Evolutionary conservation across 2,113 vertebrate species (phyloP), one percentile per base, ranked within the genome.

Genomic region (Neodon shergylaensis): DNA sequence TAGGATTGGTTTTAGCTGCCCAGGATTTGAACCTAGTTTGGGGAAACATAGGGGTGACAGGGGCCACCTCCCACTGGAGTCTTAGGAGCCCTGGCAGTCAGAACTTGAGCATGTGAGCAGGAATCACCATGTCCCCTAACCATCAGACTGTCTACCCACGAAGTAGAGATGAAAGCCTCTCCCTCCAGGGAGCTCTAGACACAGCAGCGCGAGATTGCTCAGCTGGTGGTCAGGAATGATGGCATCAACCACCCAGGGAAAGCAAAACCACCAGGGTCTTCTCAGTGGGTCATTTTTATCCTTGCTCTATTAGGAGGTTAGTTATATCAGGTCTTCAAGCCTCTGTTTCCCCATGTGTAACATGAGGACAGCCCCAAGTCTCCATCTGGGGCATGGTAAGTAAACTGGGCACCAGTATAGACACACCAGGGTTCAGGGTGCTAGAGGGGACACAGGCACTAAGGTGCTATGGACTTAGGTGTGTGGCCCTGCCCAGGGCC

Each of bases 61-160:
- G 91, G 66, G 4, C 28, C 36, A 83, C 68, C 13, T 49, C 17
- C 39, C 19, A 36, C 3, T 28, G 3, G 68, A 52, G 4, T 47
- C 47, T 42, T 31, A 61, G 52, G 85, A 5, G 65, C 39, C n/a
- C 86, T 31, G 49, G 39, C 5, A 17, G 21, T 63, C 49, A 49
- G 79, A 61, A 39, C 26, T 61, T 26, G 33, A 65, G 78, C 22
- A 26, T 36, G 49, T 11, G 52, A 78, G 24, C n/a, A 10, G 10
- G 19, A 21, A 19, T 0, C 5, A 19, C 14, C 1, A 13, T 3
- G 0, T 7, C 58, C 6, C 19, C 7, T 12, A 31, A 4, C 8
- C 26, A 13, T 33, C 42, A 85, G 83, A 36, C 28, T 31, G 26
- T 26, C 82, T 44, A 11, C 10, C 54, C 42, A 36, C 3, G 66